Evolutionary conservation across 2,888 invertebrate species (phyloP).

Genomic region (Icerya purchasi): DNA sequence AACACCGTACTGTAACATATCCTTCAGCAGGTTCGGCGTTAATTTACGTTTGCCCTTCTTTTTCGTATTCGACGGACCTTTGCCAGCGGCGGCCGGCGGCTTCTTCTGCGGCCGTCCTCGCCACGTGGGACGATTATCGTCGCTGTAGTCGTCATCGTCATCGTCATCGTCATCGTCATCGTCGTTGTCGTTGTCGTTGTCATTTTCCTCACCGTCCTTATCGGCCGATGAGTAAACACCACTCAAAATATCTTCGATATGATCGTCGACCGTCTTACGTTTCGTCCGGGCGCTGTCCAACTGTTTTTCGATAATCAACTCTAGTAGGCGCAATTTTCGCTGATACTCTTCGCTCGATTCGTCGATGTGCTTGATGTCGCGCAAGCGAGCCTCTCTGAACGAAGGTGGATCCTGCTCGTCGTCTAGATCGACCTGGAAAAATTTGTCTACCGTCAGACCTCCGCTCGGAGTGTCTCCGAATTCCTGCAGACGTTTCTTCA

Average conservation of each 20-base stretch:
- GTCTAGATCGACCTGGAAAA: constrained; percentile 87
- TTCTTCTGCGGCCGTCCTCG: too few relatives aligned
- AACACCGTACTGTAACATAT: too few relatives aligned
- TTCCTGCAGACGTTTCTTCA: constrained; percentile 72
- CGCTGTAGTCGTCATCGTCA: background rate
- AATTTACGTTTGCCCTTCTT: too few relatives aligned
- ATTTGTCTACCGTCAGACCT: constrained; percentile 83
- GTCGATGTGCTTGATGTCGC: constrained; percentile 64
- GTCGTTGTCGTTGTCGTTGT: too few relatives aligned
- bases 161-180: constrained; percentile 2
- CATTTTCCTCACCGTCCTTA: too few relatives aligned
- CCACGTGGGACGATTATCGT: too few relatives aligned
- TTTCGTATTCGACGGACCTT: too few relatives aligned
- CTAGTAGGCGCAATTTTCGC: constrained; percentile 27
- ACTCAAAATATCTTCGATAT: background rate
- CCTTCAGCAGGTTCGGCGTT: too few relatives aligned
- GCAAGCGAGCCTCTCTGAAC: constrained; percentile 72
- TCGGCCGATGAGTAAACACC: background rate
- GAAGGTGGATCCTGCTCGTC: constrained; percentile 92
- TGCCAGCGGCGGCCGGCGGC: too few relatives aligned
- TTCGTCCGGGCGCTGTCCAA: constrained; percentile 30
- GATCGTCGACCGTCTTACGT: background rate
- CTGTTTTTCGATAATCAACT: constrained; percentile 40
- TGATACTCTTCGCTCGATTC: constrained; percentile 32
- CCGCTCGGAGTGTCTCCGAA: constrained; percentile 95